phyloP scores from a whole-genome alignment of 1,140 invertebrate genomes.

The Danaus melanippus region DNA sequence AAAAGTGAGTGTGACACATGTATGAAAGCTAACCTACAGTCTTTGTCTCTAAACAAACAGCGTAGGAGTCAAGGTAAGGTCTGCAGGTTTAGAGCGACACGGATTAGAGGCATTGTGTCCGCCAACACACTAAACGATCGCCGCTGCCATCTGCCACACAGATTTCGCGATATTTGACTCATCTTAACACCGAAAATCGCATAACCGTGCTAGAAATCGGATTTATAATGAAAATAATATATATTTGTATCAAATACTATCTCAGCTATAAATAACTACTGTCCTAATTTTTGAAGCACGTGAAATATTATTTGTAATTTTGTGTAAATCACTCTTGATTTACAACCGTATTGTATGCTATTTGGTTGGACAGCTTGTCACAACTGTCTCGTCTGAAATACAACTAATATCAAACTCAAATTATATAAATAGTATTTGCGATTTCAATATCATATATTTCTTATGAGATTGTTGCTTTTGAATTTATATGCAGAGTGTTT shows the following conservation, averaged over 20 bases:
- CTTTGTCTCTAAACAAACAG: slow-evolving; percentile 47
- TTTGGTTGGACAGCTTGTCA: slow-evolving; percentile 14
- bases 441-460: too few species aligned
- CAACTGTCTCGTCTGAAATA: slow-evolving; percentile 20
- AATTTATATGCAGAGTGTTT: too few species aligned
- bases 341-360: slow-evolving; percentile 18
- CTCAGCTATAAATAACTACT: neutral
- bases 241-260: too few species aligned
- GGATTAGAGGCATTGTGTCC: slow-evolving; percentile 57
- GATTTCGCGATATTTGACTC: slow-evolving; percentile 27
- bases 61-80: slow-evolving; percentile 70
- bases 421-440: slow-evolving; percentile 13
- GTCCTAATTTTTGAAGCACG: slow-evolving; percentile 4
- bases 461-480: too few species aligned
- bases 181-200: slow-evolving; percentile 16
- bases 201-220: neutral
- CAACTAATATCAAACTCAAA: slow-evolving; percentile 20
- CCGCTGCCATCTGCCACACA: slow-evolving; percentile 36
- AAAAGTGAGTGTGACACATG: too few species aligned
- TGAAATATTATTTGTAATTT: slow-evolving; percentile 12
- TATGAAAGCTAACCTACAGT: too few species aligned
- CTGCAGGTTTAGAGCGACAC: slow-evolving; percentile 49
- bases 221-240: neutral
- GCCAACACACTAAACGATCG: slow-evolving; percentile 54
- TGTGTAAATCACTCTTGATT: slow-evolving; percentile 22